Base-by-base conservation (phyloP, 1,140 invertebrate genomes). In the Cryptotermes secundus region DNA sequence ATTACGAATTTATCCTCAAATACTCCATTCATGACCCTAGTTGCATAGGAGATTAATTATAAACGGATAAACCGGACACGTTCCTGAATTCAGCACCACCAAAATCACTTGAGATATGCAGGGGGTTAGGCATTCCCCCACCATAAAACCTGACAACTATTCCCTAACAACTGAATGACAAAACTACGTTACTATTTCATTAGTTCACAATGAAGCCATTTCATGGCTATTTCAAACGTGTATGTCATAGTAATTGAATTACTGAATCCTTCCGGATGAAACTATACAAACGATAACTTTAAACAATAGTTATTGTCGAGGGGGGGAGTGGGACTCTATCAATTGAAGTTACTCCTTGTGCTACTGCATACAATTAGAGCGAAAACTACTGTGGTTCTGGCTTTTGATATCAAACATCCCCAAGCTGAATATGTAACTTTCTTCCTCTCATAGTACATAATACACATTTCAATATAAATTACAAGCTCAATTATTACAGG, bases 171-270 rank as follows among this genome's bases (percentile, higher is more conserved):
- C 59, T 26, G 59, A 59, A n/a, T 31, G n/a, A 31, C 14, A 72
- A n/a, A 31, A 72, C 3, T 31, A 72, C n/a, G 59, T 14, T n/a
- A 9, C 59, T 10, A 72, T 72, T 72, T 3, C 59, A 72, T 72
- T 72, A 72, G 59, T 31, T 72, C n/a, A 72, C 59, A 72, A 72
- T 72, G n/a, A 72, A 72, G 59, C 26, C 59, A 72, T 72, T 59
- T 59, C 53, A 59, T 59, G 53, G 3, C 53, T 26, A 59, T 59
- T 59, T 72, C 59, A 72, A 31, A 72, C 31, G n/a, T 72, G 14
- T n/a, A 31, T 26, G 26, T 4, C 26, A 72, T 9, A 72, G 31
- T 31, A 72, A 72, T 14, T 31, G 26, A 72, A n/a, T n/a, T 72
- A 31, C 14, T 72, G 59, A 72, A 72, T 72, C 59, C 59, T 72